phyloP scores from a whole-genome alignment of 2,888 invertebrate species.

The Stenoptilia bipunctidactyla region DNA sequence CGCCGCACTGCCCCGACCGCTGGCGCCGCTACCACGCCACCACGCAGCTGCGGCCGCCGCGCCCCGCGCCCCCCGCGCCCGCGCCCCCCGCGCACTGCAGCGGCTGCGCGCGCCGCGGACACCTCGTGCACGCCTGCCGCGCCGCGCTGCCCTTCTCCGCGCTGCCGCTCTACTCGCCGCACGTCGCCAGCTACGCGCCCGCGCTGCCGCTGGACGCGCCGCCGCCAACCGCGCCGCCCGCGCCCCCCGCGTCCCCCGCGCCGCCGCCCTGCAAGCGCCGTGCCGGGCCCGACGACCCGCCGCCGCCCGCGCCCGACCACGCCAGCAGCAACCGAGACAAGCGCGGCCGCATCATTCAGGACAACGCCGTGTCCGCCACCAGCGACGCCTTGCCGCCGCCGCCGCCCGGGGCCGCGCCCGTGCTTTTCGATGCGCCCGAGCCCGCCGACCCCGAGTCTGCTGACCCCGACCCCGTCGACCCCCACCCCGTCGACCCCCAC shows the following conservation, averaged over 20 bases:
- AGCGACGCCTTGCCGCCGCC: conserved; percentile 50
- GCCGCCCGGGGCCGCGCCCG: conserved; percentile 57
- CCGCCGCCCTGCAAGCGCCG: conserved; percentile 39
- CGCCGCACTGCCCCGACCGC: conserved; percentile 76
- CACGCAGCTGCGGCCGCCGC: no score
- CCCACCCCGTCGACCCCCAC: conserved; percentile 42
- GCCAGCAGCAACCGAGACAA: conserved; percentile 42
- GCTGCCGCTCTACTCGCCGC: conserved; percentile 47
- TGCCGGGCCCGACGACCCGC: conserved; percentile 24
- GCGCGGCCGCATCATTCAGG: conserved; percentile 52
- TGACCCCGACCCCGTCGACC: conserved; percentile 32
- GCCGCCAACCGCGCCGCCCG: conserved; percentile 8
- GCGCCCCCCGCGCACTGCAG: conserved; percentile 77
- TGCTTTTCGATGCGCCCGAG: conserved; percentile 35
- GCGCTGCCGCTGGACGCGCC: conserved; percentile 28
- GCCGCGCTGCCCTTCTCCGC: conserved; percentile 45
- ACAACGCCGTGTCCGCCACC: conserved; percentile 58
- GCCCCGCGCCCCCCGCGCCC: conserved; percentile 83
- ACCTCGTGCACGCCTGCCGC: conserved; percentile 54
- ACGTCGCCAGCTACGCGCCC: conserved; percentile 40
- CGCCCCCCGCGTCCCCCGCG: conserved; percentile 27
- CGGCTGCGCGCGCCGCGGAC: conserved; percentile 68
- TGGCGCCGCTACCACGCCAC: conserved; percentile 84
- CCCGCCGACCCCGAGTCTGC: conserved; percentile 40
- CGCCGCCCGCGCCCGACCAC: conserved; percentile 32